These are phyloP conservation scores for Drosophila santomea DNA, from an alignment of 1,140 invertebrate genomes.

Conservation along the genomic window DNA sequence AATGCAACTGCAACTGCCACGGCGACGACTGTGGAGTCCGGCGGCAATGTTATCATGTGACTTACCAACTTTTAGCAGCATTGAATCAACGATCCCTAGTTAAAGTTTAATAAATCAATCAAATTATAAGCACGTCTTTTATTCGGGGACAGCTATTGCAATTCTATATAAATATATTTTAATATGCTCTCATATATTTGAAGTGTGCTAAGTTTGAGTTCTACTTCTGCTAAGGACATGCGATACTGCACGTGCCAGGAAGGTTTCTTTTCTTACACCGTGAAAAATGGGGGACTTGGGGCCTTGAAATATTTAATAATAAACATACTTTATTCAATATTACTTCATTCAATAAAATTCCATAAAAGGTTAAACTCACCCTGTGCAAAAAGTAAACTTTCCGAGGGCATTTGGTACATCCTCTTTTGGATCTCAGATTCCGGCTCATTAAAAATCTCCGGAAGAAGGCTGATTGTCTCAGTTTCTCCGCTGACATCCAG, in stretches of 20 bases:
- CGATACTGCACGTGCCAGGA: constrained; percentile 61
- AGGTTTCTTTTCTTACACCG: constrained; percentile 66
- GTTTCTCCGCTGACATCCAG: constrained; percentile 56
- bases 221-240: constrained; percentile 42
- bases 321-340: not conserved
- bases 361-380: constrained; percentile 32
- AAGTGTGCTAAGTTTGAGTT: not conserved
- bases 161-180: too few species aligned
- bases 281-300: constrained; percentile 63
- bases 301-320: constrained; percentile 20
- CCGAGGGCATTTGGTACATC: constrained; percentile 39
- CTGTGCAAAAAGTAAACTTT: constrained; percentile 59
- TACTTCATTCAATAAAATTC: not conserved
- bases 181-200: too few species aligned
- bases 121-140: not conserved
- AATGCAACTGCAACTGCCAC: not conserved
- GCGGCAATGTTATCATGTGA: constrained; percentile 51
- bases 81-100: constrained; percentile 50
- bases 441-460: constrained; percentile 11
- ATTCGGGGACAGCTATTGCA: not conserved
- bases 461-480: constrained; percentile 22
- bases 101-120: constrained; percentile 55
- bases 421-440: constrained; percentile 29
- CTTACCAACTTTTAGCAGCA: constrained; percentile 43
- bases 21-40: constrained; percentile 1